A percentile compares a stretch with the other conserved stretches of the same genome.
Evolutionary conservation across 2,113 vertebrate genomes (phyloP).

Genomic region (Vanacampus margaritifer): DNA sequence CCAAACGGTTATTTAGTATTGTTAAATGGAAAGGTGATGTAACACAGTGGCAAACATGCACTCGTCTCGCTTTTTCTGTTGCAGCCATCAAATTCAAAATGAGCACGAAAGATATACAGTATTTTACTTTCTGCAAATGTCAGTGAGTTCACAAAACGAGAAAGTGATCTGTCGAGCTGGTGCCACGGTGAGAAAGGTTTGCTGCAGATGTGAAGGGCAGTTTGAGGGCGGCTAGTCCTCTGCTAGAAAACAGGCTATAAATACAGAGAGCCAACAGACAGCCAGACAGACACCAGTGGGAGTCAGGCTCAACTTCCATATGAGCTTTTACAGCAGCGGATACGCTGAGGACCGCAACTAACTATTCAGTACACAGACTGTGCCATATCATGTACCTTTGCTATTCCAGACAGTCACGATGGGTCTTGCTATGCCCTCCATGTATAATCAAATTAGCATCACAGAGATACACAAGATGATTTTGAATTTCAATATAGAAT

Average conservation of each 20-base stretch:
- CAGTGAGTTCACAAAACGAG: conserved; percentile 16
- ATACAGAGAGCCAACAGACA: conserved; percentile 58
- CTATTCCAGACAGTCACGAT: conserved; percentile 13
- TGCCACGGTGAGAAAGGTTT: conserved; percentile 41
- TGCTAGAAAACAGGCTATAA: conserved; percentile 57
- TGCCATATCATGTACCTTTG: conserved; percentile 27
- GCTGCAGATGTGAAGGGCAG: conserved; percentile 59
- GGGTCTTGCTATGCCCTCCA: neutral
- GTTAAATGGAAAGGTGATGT: too few relatives aligned
- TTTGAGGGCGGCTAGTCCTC: conserved; percentile 56
- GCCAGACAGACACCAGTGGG: conserved; percentile 46
- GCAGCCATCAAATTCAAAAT: too few relatives aligned
- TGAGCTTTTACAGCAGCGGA: conserved; percentile 44
- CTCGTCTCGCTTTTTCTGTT: too few relatives aligned
- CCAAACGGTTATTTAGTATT: too few relatives aligned
- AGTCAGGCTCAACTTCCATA: conserved; percentile 37
- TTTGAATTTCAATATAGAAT: conserved; percentile 21
- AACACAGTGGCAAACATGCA: too few relatives aligned
- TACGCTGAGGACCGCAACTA: conserved; percentile 15
- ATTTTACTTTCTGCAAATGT: conserved; percentile 12
- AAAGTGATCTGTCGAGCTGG: conserved; percentile 16
- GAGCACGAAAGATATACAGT: too few relatives aligned
- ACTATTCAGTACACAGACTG: neutral
- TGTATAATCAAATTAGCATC: conserved; percentile 32
- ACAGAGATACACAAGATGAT: conserved; percentile 19